A percentile compares a stretch with the other conserved stretches of the same genome.
These are phyloP conservation scores for Pterophyllum scalare DNA, from an alignment of 2,113 vertebrate genomes.

Conservation along the genomic window DNA sequence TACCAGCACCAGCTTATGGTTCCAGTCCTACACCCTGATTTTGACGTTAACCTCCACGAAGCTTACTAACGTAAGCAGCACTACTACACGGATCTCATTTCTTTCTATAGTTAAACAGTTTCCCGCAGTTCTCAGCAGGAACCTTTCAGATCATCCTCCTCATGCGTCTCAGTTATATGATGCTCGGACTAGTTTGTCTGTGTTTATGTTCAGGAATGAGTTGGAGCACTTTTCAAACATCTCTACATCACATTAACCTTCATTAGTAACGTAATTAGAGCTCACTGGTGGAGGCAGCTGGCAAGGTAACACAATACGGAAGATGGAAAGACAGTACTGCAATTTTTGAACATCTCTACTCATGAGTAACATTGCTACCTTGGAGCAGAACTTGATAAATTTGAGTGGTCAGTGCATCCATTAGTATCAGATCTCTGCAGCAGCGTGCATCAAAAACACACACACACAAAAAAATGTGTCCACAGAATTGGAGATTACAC, in stretches of 20 bases:
- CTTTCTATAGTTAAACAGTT: neutral
- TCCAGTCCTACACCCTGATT: too few species aligned
- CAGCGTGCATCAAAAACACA: neutral
- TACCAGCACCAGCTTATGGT: rapidly evolving
- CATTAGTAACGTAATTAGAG: rapidly evolving
- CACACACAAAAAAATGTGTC: neutral
- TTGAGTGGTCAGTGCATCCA: neutral
- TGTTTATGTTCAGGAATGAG: neutral
- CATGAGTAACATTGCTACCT: neutral
- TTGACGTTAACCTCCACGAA: neutral
- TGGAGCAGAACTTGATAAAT: neutral
- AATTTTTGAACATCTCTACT: rapidly evolving
- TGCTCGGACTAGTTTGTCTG: neutral
- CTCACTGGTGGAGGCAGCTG: neutral
- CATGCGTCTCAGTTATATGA: neutral
- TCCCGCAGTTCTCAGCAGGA: neutral
- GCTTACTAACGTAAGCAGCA: neutral
- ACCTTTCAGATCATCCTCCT: neutral
- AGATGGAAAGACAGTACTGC: neutral
- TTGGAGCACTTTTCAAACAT: neutral
- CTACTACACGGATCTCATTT: neutral
- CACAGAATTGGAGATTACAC: neutral
- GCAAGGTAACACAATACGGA: rapidly evolving
- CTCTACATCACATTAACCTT: neutral
- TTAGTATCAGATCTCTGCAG: rapidly evolving